Base-by-base conservation (phyloP, 2,797 vertebrate species). In the Petrocephalus schoutedeni region DNA sequence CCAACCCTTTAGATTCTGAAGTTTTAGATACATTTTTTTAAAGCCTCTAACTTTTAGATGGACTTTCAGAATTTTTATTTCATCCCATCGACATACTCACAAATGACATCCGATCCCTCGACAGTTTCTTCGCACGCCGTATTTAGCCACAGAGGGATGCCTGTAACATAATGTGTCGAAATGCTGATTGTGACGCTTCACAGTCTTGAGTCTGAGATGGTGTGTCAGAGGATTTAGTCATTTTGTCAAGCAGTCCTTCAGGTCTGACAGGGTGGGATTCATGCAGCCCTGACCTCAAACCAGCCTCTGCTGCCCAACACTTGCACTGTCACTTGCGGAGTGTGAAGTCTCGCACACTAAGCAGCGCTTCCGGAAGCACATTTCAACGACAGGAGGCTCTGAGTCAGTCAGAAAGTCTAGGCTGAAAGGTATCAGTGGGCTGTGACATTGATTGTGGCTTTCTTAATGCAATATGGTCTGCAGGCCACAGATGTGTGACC, bases 401-500 rank as follows among this genome's bases (percentile, higher is more conserved):
- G 45, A 88, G 41, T 5, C 45, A 51, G 41, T 32, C 21, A n/a
- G 71, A 57, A 23, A 32, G 36, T 56, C 19, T 51, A 19, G 12
- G 51, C 82, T 53, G 82, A 85, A 56, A 71, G 59, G 28, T 36
- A 23, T 56, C 49, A 3, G 19, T 53, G 16, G 8, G 87, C 80
- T 88, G 87, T 54, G 58, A 67, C 59, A 85, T 64, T 77, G 67
- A 36, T 6, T 36, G 8, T n/a, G 87, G 54, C 1, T 8, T 77
- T 84, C 64, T 74, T 83, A 88, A 67, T 88, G 6, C 88, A 74
- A 86, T 58, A 16, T 32, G 28, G 56, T 82, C 28, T 86, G 80
- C 28, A 53, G 16, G 36, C 56, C 36, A 14, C 16, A 41, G 59
- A 67, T 53, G 84, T 71, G 23, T 83, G 86, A 85, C 19, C 32